phyloP scores from a whole-genome alignment of 2,113 vertebrate genomes.

The Cyphomyrus plagiostoma region DNA sequence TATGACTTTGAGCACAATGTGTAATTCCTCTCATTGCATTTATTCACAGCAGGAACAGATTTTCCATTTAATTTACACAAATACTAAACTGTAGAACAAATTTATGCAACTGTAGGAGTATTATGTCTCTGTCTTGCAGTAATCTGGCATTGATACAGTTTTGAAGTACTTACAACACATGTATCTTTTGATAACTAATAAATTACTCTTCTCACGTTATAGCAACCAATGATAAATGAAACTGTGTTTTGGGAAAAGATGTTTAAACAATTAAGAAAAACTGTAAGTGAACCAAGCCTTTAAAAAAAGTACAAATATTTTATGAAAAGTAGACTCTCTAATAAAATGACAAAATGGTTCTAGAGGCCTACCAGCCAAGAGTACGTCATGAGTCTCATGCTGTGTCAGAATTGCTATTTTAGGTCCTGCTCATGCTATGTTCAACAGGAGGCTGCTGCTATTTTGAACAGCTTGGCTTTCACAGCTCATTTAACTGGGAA shows the following conservation, averaged over 20 bases:
- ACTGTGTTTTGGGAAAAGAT: background rate
- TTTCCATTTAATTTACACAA: background rate
- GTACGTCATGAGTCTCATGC: background rate
- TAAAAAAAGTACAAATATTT: background rate
- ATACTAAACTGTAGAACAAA: background rate
- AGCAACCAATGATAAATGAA: background rate
- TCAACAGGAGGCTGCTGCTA: constrained; percentile 4
- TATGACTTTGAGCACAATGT: background rate
- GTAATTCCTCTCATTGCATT: background rate
- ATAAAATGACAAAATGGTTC: background rate
- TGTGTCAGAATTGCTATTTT: background rate
- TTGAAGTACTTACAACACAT: background rate
- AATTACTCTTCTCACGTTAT: background rate
- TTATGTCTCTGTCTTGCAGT: background rate
- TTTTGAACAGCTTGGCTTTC: background rate
- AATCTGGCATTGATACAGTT: background rate
- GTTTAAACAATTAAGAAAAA: background rate
- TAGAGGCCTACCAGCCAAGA: background rate
- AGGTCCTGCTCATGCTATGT: background rate
- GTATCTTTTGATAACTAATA: background rate
- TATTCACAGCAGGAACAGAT: background rate
- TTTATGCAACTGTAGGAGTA: background rate
- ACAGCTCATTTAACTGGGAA: background rate
- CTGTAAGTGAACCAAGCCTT: background rate
- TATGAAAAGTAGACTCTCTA: background rate